Evolutionary conservation across 1,140 invertebrate genomes (phyloP).

Genomic region (Cherax quadricarinatus): DNA sequence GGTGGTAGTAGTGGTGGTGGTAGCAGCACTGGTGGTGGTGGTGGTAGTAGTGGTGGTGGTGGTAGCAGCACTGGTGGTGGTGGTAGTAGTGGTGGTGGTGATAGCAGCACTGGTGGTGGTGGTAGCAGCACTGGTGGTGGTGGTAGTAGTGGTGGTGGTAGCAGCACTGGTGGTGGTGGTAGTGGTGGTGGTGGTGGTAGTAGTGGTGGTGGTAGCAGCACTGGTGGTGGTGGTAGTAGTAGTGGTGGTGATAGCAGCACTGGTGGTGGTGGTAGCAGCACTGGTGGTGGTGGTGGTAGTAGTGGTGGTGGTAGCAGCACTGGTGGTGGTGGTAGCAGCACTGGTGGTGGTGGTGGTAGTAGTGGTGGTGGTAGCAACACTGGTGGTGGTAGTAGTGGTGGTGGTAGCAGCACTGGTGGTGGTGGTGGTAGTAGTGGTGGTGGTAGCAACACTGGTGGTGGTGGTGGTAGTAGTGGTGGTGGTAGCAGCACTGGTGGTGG

Average conservation of each 20-base stretch:
- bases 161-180: background rate
- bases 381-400: background rate
- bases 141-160: background rate
- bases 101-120: background rate
- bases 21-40: background rate
- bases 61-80: too few relatives aligned
- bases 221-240: background rate
- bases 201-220: background rate
- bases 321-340: background rate
- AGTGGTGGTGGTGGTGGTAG: background rate
- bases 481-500: background rate
- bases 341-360: background rate
- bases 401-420: too few relatives aligned
- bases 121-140: background rate
- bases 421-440: too few relatives aligned
- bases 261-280: background rate
- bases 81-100: background rate
- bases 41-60: too few relatives aligned
- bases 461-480: background rate
- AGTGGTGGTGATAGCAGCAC: too few relatives aligned
- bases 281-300: background rate
- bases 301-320: background rate
- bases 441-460: background rate
- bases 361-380: conserved; percentile 8
- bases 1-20: conserved; percentile 4